Evolutionary conservation across 1,140 invertebrate species (phyloP).

Genomic region (Drosophila dunni): DNA sequence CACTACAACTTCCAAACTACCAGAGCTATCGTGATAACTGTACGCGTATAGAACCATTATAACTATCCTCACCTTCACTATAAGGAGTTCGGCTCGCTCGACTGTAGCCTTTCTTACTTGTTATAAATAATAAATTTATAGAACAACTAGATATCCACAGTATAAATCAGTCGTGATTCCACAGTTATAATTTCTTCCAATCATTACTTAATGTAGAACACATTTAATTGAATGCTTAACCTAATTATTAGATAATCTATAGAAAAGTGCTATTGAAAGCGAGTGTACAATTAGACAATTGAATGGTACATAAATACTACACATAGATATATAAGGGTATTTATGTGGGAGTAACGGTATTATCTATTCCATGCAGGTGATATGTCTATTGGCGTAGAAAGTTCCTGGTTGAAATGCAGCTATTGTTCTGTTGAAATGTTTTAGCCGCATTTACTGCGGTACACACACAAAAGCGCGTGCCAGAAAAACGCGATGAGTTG

Average conservation of each 20-base stretch:
- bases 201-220: background rate
- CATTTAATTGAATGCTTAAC: background rate
- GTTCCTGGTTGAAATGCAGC: slow-evolving; percentile 33
- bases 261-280: background rate
- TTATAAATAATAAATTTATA: no score
- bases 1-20: no score
- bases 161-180: no score
- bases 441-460: slow-evolving; percentile 8
- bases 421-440: slow-evolving; percentile 35
- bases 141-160: no score
- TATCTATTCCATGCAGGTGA: slow-evolving; percentile 22
- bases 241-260: background rate
- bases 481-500: slow-evolving; percentile 40
- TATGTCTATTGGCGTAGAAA: slow-evolving; percentile 19
- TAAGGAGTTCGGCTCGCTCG: no score
- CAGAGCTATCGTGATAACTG: no score
- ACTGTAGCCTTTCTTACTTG: no score
- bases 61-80: no score
- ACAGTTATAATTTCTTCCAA: no score
- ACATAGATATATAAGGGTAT: no score
- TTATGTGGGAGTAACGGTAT: background rate
- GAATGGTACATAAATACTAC: background rate
- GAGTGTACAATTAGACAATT: background rate
- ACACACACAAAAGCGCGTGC: slow-evolving; percentile 38
- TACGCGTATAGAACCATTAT: no score